A percentile compares a stretch with the other conserved stretches of the same genome.
phyloP scores from a whole-genome alignment of 2,797 vertebrate species.

The Gallinago stenura region DNA sequence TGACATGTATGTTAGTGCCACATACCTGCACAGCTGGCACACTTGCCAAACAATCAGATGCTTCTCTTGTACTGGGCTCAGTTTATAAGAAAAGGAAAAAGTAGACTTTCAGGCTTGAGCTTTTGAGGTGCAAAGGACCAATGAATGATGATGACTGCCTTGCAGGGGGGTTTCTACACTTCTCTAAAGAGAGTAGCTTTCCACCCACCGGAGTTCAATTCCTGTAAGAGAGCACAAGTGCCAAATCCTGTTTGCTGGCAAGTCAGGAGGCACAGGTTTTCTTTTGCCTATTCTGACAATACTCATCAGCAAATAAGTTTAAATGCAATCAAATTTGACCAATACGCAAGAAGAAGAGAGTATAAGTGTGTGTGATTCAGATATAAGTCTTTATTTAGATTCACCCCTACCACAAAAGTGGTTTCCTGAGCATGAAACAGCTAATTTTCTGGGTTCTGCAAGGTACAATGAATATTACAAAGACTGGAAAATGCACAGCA shows the following conservation, averaged over 20 bases:
- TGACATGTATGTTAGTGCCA: conserved; percentile 40
- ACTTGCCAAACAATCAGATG: neutral
- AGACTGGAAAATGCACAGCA: neutral
- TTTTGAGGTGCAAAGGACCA: neutral
- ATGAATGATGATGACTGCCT: neutral
- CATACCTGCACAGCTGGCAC: conserved; percentile 23
- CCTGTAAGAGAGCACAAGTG: neutral
- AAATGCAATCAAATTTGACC: neutral
- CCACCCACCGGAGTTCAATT: neutral
- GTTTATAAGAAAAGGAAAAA: neutral
- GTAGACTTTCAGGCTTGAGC: neutral
- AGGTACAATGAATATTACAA: neutral
- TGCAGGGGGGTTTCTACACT: neutral
- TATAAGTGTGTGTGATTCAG: neutral
- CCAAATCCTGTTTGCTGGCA: neutral
- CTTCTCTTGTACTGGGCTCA: neutral
- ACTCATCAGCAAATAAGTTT: neutral
- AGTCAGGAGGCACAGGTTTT: neutral
- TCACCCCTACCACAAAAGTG: neutral
- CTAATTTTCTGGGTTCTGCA: conserved; percentile 27
- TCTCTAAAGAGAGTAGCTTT: fast-evolving
- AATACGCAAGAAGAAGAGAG: neutral
- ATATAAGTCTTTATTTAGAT: neutral
- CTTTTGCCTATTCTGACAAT: neutral
- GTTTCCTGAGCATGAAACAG: conserved; percentile 26